A percentile compares a stretch with the other conserved stretches of the same genome.
phyloP scores from a whole-genome alignment of 2,113 vertebrate genomes.

The Microtus pennsylvanicus region DNA sequence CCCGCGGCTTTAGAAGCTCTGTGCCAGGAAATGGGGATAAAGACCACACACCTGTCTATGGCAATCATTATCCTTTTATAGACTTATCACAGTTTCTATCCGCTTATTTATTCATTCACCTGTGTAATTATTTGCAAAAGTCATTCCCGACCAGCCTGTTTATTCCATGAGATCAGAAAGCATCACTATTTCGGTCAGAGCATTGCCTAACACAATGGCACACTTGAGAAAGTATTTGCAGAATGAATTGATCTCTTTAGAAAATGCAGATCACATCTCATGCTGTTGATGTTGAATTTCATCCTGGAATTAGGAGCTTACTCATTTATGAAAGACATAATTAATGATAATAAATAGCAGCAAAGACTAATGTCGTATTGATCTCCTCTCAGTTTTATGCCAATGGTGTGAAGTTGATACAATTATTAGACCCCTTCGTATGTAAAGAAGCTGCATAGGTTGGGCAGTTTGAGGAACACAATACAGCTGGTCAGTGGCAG shows the following conservation, averaged over 20 bases:
- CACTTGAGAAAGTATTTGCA: slow-evolving; percentile 40
- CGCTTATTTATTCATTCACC: not conserved
- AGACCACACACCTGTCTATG: not conserved
- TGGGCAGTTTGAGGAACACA: not conserved
- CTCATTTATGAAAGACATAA: not conserved
- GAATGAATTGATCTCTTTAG: slow-evolving; percentile 22
- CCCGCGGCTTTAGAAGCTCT: not conserved
- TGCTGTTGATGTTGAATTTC: not conserved
- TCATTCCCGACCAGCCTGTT: not conserved
- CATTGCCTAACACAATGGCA: not conserved
- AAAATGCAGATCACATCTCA: not conserved
- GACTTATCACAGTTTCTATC: slow-evolving; percentile 10
- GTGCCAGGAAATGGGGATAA: not conserved
- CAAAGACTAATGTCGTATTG: not conserved
- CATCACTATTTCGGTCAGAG: not conserved
- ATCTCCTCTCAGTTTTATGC: not conserved
- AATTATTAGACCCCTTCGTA: not conserved
- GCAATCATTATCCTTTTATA: not conserved
- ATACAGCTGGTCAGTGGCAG: not conserved
- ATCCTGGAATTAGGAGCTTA: not conserved
- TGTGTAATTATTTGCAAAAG: slow-evolving; percentile 52
- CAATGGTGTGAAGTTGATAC: not conserved
- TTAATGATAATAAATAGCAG: not conserved
- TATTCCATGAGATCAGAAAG: not conserved
- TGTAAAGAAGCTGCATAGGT: slow-evolving; percentile 4